A percentile compares a stretch with the other conserved stretches of the same genome.
Evolutionary conservation across 2,888 invertebrate species (phyloP).

Genomic region (Caenorhabditis doughertyi): DNA sequence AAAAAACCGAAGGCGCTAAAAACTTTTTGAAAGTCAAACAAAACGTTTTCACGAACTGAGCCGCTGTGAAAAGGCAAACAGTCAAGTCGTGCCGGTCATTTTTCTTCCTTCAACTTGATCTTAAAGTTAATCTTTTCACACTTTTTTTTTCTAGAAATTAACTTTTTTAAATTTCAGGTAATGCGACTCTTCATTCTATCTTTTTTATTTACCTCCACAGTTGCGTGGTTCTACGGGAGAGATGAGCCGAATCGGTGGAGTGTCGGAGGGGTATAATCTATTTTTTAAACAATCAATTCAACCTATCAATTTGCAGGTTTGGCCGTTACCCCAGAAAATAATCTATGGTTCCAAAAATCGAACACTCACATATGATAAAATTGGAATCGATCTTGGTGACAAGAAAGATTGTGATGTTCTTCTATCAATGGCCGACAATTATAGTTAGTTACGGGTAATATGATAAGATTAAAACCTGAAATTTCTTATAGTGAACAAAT

Average conservation of each 20-base stretch:
- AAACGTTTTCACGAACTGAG: conserved; percentile 58
- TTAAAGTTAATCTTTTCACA: conserved; percentile 2
- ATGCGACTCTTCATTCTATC: conserved; percentile 30
- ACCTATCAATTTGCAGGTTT: conserved; percentile 65
- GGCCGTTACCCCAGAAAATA: conserved; percentile 78
- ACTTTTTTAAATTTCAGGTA: conserved; percentile 14
- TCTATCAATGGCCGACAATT: conserved; percentile 70
- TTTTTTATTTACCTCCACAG: conserved; percentile 31
- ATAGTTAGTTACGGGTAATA: conserved; percentile 59
- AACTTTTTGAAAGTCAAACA: conserved; percentile 61
- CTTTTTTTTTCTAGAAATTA: conserved; percentile 2
- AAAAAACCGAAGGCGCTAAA: conserved; percentile 22
- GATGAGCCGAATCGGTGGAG: conserved; percentile 73
- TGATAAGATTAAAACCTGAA: background rate
- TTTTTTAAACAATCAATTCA: conserved; percentile 7
- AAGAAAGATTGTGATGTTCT: conserved; percentile 74
- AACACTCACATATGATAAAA: conserved; percentile 69
- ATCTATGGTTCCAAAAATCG: conserved; percentile 75
- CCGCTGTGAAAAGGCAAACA: conserved; percentile 56
- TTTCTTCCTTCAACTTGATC: conserved; percentile 34
- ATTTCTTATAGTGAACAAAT: conserved; percentile 73
- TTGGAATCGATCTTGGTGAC: conserved; percentile 70
- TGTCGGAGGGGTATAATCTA: conserved; percentile 66
- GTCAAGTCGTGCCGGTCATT: conserved; percentile 57
- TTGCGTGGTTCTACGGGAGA: conserved; percentile 72